These are phyloP conservation scores for Platysternon megacephalum DNA, from an alignment of 2,113 vertebrate genomes.

Conservation along the genomic window DNA sequence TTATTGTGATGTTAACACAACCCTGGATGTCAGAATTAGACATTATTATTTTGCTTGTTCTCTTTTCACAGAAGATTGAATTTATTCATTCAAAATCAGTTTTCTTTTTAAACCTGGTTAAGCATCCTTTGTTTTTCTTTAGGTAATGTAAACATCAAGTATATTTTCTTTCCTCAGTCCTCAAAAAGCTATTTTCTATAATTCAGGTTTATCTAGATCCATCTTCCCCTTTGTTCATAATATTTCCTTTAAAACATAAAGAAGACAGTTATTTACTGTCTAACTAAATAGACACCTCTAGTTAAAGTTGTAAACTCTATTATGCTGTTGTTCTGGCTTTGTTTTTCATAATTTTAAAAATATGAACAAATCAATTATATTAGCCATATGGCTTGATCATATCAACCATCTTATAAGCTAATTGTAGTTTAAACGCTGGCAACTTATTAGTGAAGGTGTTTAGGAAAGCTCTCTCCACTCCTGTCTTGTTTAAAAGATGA, in stretches of 20 bases:
- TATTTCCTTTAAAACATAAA: slow-evolving; percentile 23
- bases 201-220: slow-evolving; percentile 16
- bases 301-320: slow-evolving; percentile 70
- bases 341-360: slow-evolving; percentile 70
- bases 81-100: accelerated
- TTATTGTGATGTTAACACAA: background rate
- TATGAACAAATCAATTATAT: slow-evolving; percentile 77
- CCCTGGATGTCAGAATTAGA: background rate
- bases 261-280: slow-evolving; percentile 27
- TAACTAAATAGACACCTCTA: slow-evolving; percentile 61
- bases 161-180: background rate
- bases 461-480: slow-evolving; percentile 56
- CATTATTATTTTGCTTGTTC: background rate
- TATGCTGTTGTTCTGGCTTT: slow-evolving; percentile 56
- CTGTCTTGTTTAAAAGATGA: slow-evolving; percentile 59
- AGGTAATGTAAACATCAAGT: background rate
- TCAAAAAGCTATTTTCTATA: background rate
- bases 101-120: accelerated
- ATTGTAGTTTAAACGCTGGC: slow-evolving; percentile 76
- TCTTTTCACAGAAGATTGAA: background rate
- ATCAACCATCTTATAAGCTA: slow-evolving; percentile 68
- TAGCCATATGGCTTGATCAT: slow-evolving; percentile 79
- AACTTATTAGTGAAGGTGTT: slow-evolving; percentile 77
- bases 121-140: too few relatives aligned
- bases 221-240: background rate